These are phyloP conservation scores for Erebia epiphron DNA, from an alignment of 2,888 invertebrate species.

Conservation along the genomic window DNA sequence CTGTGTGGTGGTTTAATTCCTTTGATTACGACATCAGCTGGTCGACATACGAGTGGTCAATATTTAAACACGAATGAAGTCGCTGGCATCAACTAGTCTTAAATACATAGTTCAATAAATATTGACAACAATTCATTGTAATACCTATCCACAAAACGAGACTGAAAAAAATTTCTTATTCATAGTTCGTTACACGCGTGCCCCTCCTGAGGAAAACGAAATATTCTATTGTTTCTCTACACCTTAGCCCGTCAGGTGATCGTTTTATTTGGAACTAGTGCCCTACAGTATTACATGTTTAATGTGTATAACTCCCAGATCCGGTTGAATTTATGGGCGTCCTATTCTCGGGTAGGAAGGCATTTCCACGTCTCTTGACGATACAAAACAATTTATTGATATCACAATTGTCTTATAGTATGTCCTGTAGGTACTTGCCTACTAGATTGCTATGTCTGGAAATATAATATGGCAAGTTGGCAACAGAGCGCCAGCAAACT, in stretches of 20 bases:
- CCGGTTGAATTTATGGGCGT: constrained; percentile 38
- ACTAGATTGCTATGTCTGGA: no score
- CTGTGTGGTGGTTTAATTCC: no score
- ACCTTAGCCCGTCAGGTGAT: constrained; percentile 17
- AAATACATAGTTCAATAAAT: no score
- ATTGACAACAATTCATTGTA: neutral
- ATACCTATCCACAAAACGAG: neutral
- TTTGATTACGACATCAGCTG: no score
- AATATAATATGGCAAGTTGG: no score
- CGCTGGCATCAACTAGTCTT: no score
- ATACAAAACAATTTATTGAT: constrained; percentile 45
- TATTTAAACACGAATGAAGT: no score
- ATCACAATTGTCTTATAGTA: no score
- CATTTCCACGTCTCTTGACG: constrained; percentile 59
- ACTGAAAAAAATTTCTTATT: constrained; percentile 11
- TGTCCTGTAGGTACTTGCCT: no score
- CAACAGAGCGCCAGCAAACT: no score
- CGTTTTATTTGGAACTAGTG: constrained; percentile 23
- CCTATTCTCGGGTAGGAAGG: constrained; percentile 47
- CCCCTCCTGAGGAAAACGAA: constrained; percentile 4
- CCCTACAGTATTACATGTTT: constrained; percentile 22
- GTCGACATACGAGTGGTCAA: no score
- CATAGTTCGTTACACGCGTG: constrained; percentile 4
- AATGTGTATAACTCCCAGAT: constrained; percentile 19
- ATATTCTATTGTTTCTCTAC: constrained; percentile 17